Base-by-base conservation (phyloP, 2,888 invertebrate genomes). In the Prosopocoilus inquinatus region DNA sequence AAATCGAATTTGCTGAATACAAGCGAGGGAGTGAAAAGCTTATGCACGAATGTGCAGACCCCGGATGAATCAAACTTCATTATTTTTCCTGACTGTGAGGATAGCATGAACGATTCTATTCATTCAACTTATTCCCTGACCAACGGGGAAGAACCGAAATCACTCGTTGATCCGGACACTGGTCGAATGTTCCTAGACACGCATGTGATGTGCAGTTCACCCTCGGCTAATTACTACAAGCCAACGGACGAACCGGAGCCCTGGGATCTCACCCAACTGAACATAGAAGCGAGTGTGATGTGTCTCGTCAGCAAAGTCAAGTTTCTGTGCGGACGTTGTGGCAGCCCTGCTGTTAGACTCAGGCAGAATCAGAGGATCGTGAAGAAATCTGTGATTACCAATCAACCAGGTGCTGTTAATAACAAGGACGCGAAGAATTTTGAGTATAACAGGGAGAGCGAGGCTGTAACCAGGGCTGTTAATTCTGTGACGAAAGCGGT, bases 261-360 rank as follows among this genome's bases (percentile, higher is more conserved):
- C 0, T 88, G 90, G 84, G 93, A 93, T 73, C 80, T 94, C 57
- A 92, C 91, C 0, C 88, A 91, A 67, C 75, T 93, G 36, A 94
- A 94, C 71, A 90, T 91, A 50, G 91, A 93, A 76, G 93, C 92
- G 0, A 90, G 91, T 68, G 87, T 92, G 4, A 90, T 93, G 84
- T 92, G 91, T 74, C 79, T 93, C 59, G 88, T 90, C 16, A 89
- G 90, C 65, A 91, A 91, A 78, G 87, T 89, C 0, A 91, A 91
- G 70, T 89, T 89, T 73, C 78, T 92, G 3, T 89, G 89, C 70
- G 88, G 88, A 1, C 80, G 87, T 41, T 87, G 88, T 67, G 86
- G 87, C 12, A 88, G 87, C 69, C 88, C 88, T 2, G 88, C 88
- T 3, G 85, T 88, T 8, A 78, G 88, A 50, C 67, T 88, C 45